Conservation (phyloP, 92 coral and sea anemone genomes). For the Zoanthus solanderi region DNA sequence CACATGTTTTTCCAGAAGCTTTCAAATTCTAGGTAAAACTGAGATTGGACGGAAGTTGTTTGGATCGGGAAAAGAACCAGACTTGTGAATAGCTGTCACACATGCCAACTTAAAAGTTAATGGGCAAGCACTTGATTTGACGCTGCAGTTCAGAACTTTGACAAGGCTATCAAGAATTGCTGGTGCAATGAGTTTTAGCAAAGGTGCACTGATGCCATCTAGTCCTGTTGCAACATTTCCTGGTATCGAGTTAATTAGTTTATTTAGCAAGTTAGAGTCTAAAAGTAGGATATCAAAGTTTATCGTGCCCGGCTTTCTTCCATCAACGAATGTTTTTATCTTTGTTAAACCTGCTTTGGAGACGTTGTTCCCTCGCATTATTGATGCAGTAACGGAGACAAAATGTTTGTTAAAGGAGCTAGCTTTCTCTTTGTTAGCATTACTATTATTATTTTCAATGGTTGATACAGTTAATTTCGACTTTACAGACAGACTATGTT, state of each 20-base stretch:
- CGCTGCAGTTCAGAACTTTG: conserved; percentile 55
- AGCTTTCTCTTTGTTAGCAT: not conserved
- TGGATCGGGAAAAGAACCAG: conserved; percentile 44
- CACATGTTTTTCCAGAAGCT: conserved; percentile 53
- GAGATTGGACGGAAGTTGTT: conserved; percentile 58
- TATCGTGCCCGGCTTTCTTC: not conserved
- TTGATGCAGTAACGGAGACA: not conserved
- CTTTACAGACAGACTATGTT: not conserved
- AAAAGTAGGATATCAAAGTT: conserved; percentile 2
- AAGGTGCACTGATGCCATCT: conserved; percentile 46
- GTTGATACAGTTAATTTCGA: not conserved
- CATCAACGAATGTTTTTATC: conserved; percentile 3
- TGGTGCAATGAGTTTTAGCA: conserved; percentile 51
- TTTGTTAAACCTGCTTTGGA: not conserved
- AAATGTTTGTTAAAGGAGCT: not conserved
- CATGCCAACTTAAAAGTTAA: conserved; percentile 51
- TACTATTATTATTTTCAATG: not conserved
- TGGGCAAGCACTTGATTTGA: conserved; percentile 56
- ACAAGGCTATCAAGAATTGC: conserved; percentile 49
- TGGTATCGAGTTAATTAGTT: conserved; percentile 34
- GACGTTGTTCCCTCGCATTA: not conserved
- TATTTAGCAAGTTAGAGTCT: not conserved
- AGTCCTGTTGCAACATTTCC: conserved; percentile 45
- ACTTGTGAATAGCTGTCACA: conserved; percentile 56
- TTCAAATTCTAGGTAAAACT: conserved; percentile 51